These are phyloP conservation scores for Reticulitermes lucifugus DNA, from an alignment of 2,888 invertebrate genomes.

Conservation along the genomic window DNA sequence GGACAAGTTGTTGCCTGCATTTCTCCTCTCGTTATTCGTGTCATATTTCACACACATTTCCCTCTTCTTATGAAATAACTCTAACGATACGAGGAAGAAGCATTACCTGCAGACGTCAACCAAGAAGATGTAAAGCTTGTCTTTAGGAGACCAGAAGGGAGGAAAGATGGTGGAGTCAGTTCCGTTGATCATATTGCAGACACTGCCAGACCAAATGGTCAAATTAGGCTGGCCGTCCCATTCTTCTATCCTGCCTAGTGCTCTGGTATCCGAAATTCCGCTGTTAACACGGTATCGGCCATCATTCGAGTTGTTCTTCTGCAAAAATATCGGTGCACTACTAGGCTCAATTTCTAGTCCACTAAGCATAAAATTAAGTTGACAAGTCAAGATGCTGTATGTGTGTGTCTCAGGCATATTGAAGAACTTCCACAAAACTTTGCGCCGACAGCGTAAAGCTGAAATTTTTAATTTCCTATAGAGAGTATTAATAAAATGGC, in stretches of 20 bases:
- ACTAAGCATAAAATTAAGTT: too few species aligned
- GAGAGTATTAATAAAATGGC: too few species aligned
- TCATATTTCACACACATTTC: too few species aligned
- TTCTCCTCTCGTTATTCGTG: too few species aligned
- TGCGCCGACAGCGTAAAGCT: too few species aligned
- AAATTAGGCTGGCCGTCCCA: conserved; percentile 63
- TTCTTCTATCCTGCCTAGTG: conserved; percentile 66
- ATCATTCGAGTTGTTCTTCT: conserved; percentile 68
- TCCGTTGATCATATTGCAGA: conserved; percentile 69
- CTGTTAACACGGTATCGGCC: conserved; percentile 70
- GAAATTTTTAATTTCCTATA: too few species aligned
- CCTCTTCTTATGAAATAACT: too few species aligned
- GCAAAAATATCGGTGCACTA: conserved; percentile 43
- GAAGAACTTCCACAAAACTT: too few species aligned
- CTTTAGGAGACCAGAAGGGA: conserved; percentile 63
- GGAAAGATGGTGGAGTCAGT: conserved; percentile 70
- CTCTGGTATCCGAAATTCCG: conserved; percentile 65
- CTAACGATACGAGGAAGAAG: neutral
- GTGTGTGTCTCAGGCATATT: too few species aligned
- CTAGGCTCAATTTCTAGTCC: too few species aligned
- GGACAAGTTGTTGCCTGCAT: too few species aligned
- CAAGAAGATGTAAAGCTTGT: conserved; percentile 66
- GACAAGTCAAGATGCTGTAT: too few species aligned
- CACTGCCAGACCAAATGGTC: conserved; percentile 58
- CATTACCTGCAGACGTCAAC: conserved; percentile 70